Percentiles rank a stretch among this genome's conserved stretches.
phyloP scores from a whole-genome alignment of 2,888 invertebrate species.

The Siphlonurus alternatus region DNA sequence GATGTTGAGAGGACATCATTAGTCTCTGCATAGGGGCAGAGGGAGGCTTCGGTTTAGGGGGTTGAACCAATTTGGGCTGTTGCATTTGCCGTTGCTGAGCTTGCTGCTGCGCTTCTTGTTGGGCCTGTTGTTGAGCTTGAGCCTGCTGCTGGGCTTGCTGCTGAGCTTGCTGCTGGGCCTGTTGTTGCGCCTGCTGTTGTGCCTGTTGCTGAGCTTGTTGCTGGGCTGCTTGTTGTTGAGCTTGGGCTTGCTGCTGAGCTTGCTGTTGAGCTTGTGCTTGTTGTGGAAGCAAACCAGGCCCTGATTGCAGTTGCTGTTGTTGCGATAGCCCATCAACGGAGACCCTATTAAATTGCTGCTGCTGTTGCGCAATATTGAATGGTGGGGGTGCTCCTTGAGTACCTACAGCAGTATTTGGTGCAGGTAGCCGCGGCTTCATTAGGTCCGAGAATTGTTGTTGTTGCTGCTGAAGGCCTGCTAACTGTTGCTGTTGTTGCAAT shows the following conservation, averaged over 20 bases:
- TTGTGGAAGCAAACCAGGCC: constrained; percentile 16
- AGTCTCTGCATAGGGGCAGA: neutral
- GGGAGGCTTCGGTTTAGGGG: neutral
- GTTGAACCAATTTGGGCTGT: neutral
- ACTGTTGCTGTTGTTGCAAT: constrained; percentile 2
- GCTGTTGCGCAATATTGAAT: constrained; percentile 19
- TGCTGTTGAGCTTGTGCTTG: constrained; percentile 17
- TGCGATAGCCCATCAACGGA: too few relatives aligned
- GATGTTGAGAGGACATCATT: constrained; percentile 13
- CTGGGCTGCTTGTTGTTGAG: constrained; percentile 30
- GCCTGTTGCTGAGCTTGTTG: constrained; percentile 7
- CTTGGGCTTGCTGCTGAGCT: constrained; percentile 16
- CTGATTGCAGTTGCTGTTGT: constrained; percentile 21
- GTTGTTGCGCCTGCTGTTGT: constrained; percentile 13
- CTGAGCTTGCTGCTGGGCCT: constrained; percentile 17
- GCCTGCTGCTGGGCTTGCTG: constrained; percentile 19
- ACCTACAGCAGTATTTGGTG: constrained; percentile 15
- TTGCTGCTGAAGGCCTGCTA: constrained; percentile 18
- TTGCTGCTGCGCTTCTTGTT: constrained; percentile 19
- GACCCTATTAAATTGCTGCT: constrained; percentile 14
- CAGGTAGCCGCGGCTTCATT: constrained; percentile 38
- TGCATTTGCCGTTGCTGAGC: neutral
- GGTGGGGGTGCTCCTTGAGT: constrained; percentile 17
- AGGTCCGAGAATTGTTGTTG: constrained; percentile 30
- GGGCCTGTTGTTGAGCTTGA: constrained; percentile 19